Conservation (phyloP, 2,888 invertebrate species). For the Chydorus sphaericus region DNA sequence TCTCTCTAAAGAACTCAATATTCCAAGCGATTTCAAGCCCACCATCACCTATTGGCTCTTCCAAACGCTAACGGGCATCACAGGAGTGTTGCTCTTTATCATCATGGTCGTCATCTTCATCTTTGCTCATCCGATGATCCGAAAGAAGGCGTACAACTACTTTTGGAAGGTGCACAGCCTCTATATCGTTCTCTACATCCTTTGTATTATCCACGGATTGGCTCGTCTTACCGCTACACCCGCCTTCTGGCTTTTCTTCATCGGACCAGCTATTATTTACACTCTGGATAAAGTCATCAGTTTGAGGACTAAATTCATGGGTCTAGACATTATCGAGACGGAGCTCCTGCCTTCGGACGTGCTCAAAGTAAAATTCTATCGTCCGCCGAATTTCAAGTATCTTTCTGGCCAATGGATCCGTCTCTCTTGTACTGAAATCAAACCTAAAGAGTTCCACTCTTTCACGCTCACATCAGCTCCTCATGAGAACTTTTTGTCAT, state of each 20-base stretch:
- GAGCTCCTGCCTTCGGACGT: slow-evolving; percentile 86
- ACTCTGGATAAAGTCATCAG: slow-evolving; percentile 85
- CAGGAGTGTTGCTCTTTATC: slow-evolving; percentile 71
- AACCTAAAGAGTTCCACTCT: slow-evolving; percentile 81
- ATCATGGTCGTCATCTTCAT: slow-evolving; percentile 90
- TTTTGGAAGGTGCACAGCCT: slow-evolving; percentile 90
- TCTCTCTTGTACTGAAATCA: slow-evolving; percentile 76
- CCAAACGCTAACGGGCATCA: slow-evolving; percentile 79
- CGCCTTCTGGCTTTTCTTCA: slow-evolving; percentile 84
- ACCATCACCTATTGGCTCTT: slow-evolving; percentile 92
- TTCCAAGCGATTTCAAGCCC: slow-evolving; percentile 84
- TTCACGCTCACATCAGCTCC: slow-evolving; percentile 92
- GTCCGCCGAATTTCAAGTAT: slow-evolving; percentile 88
- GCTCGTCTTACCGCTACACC: slow-evolving; percentile 82
- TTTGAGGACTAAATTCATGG: slow-evolving; percentile 75
- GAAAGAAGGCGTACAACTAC: slow-evolving; percentile 85
- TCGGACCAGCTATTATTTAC: slow-evolving; percentile 78
- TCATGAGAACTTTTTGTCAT: slow-evolving; percentile 84
- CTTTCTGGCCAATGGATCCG: slow-evolving; percentile 90
- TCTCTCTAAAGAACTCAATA: slow-evolving; percentile 82
- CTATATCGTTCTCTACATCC: slow-evolving; percentile 67
- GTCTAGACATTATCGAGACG: slow-evolving; percentile 82
- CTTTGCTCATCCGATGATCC: slow-evolving; percentile 85
- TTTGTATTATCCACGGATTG: slow-evolving; percentile 77
- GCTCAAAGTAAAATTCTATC: slow-evolving; percentile 80